Base-by-base conservation (phyloP, 2,797 vertebrate genomes). In the Notolepis coatsorum region DNA sequence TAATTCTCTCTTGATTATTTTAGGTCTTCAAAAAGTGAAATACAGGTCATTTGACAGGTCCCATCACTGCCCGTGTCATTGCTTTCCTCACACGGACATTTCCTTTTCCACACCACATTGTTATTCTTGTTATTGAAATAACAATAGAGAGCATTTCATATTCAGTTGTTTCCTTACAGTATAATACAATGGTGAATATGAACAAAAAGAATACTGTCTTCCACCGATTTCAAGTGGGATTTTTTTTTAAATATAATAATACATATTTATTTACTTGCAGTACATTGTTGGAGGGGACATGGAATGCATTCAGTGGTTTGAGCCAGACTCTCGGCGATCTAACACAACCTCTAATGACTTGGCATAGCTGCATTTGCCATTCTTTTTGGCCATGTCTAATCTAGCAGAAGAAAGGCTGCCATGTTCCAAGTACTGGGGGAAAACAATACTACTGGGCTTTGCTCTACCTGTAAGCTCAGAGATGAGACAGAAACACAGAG, bases 391-490 rank as follows among this genome's bases (percentile, higher is more conserved):
- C 66, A 39, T 73, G 84, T 89, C 82, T 89, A 90, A 92, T 91
- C 82, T 79, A 38, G 75, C 74, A 91, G 88, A 93, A 92, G 89
- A 93, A 93, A 92, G 88, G 81, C 75, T 87, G 82, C 69, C 63
- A 74, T 73, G 70, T 82, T 71, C 64, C n/a, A 65, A 82, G 76
- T 81, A 90, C 87, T 89, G 84, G 73, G 75, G 87, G 79, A 89
- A 85, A 89, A 92, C 89, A 93, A 92, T 91, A 92, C 90, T 86
- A 91, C 33, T 91, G 92, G 88, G 90, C 85, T 92, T 92, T 91
- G 73, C 80, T 68, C 80, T 93, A 94, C 92, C 93, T 93, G 92
- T 92, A 90, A 89, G 88, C 87, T 78, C 88, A 75, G 73, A 89
- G 85, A 91, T 88, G 85, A 92, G 90, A 92, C 84, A 87, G 87